Percentiles rank a stretch among this genome's conserved stretches.
phyloP scores from a whole-genome alignment of 1,140 invertebrate species.

The Eubasilissa regina region DNA sequence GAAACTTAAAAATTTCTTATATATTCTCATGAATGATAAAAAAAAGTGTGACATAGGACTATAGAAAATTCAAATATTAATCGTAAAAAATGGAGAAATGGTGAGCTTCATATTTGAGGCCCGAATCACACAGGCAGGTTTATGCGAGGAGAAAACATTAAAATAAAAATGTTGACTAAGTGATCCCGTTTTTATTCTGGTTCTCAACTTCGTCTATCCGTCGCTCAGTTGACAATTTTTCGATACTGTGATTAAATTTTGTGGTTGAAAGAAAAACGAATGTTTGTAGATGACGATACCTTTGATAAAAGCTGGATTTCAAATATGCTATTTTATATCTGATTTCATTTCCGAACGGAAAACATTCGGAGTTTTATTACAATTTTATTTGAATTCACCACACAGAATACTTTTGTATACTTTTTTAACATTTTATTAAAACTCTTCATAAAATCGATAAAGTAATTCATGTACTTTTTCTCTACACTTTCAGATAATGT shows the following conservation, averaged over 20 bases:
- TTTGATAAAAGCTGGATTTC: neutral
- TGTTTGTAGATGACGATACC: neutral
- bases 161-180: neutral
- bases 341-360: too few relatives aligned
- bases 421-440: too few relatives aligned
- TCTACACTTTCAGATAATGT: too few relatives aligned
- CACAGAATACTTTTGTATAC: too few relatives aligned
- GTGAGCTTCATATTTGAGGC: neutral
- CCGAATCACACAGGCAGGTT: neutral
- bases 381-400: too few relatives aligned
- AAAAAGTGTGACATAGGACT: neutral
- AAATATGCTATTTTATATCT: neutral
- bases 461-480: too few relatives aligned
- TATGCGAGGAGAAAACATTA: neutral
- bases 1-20: neutral
- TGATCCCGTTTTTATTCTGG: neutral
- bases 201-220: neutral
- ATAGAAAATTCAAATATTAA: neutral
- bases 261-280: neutral
- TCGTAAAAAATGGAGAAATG: neutral
- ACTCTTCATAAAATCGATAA: too few relatives aligned
- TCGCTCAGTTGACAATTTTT: slow-evolving; percentile 8
- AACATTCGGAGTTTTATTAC: too few relatives aligned
- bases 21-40: neutral
- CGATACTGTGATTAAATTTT: neutral